Percentiles rank a stretch among this genome's conserved stretches.
Evolutionary conservation across 2,113 vertebrate genomes (phyloP).

Genomic region (Poicephalus meyeri): DNA sequence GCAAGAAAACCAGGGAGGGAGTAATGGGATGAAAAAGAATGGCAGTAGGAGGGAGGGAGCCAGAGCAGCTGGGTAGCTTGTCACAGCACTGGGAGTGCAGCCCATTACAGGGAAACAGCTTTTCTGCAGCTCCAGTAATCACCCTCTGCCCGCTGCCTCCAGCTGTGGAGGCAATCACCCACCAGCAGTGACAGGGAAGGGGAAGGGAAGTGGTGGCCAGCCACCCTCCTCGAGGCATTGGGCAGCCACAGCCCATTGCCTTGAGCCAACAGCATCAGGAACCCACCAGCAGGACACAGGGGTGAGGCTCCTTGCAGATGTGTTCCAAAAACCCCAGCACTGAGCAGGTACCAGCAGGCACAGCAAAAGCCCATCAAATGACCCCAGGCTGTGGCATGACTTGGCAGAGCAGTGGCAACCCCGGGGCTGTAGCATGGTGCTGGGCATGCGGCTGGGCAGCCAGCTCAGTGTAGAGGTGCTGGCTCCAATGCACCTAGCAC

Average conservation of each 20-base stretch:
- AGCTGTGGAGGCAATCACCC: background rate
- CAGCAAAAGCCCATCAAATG: background rate
- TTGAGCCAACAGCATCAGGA: background rate
- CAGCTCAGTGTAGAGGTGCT: background rate
- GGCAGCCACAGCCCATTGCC: background rate
- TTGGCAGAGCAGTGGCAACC: background rate
- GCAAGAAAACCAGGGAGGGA: background rate
- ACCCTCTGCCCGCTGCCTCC: background rate
- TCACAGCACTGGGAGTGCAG: background rate
- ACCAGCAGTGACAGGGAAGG: background rate
- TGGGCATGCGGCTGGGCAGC: background rate
- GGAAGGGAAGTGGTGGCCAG: background rate
- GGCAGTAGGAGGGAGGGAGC: background rate
- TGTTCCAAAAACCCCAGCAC: background rate
- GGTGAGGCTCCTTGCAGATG: background rate
- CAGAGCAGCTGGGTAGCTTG: background rate
- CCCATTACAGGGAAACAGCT: conserved; percentile 11
- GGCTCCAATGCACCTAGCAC: background rate
- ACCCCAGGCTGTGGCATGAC: background rate
- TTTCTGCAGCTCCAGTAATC: background rate
- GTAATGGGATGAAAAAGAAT: background rate
- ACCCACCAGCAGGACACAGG: background rate
- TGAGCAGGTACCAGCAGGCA: background rate
- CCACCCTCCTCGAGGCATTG: accelerated
- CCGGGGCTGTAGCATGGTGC: accelerated